Conservation (phyloP, 2,113 vertebrate genomes). For the Microcebus tavaratra region DNA sequence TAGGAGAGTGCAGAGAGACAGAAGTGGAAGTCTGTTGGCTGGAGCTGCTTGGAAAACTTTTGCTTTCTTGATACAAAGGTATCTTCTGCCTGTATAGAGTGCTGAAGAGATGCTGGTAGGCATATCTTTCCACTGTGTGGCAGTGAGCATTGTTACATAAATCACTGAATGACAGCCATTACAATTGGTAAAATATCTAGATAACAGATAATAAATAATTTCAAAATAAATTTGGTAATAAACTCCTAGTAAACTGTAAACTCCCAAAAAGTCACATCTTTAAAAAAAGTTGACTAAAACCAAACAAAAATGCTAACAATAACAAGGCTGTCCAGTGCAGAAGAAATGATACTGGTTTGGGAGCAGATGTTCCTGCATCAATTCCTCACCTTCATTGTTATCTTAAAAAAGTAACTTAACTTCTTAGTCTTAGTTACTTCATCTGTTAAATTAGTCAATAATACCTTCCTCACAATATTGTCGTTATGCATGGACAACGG, state of each 20-base stretch:
- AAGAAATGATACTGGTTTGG: neutral
- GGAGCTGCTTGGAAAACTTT: neutral
- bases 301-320: neutral
- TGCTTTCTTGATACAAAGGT: neutral
- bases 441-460: neutral
- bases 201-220: slow-evolving; percentile 1
- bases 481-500: neutral
- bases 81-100: neutral
- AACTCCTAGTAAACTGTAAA: neutral
- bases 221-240: neutral
- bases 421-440: neutral
- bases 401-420: neutral
- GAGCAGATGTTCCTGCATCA: neutral
- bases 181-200: neutral
- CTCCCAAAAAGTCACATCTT: too few species aligned
- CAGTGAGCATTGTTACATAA: neutral
- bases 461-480: neutral
- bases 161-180: neutral
- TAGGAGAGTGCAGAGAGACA: neutral
- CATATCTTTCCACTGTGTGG: neutral
- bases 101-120: too few species aligned
- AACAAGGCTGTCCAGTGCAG: neutral
- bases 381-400: neutral
- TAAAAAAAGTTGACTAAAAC: neutral
- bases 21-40: neutral